Evolutionary conservation across 2,888 invertebrate species (phyloP).

Genomic region (Euclidia mi): DNA sequence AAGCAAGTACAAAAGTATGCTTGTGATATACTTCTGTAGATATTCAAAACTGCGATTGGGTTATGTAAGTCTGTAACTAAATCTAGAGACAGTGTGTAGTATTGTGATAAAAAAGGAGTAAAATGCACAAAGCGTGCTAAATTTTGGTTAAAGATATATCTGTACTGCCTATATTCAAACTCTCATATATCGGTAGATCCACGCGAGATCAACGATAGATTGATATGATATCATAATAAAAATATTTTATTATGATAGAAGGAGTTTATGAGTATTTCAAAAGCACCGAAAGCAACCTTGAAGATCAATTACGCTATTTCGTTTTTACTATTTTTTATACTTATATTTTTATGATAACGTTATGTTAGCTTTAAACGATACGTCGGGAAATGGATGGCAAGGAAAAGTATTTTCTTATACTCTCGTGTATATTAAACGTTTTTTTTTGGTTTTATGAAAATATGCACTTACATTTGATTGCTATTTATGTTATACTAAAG

Average conservation of each 20-base stretch:
- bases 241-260: constrained; percentile 56
- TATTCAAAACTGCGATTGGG: no score
- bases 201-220: constrained; percentile 45
- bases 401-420: constrained; percentile 7
- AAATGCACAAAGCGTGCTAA: no score
- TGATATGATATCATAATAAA: constrained; percentile 57
- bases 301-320: constrained; percentile 49
- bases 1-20: no score
- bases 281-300: constrained; percentile 43
- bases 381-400: constrained; percentile 7
- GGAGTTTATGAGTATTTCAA: constrained; percentile 53
- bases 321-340: constrained; percentile 31
- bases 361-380: constrained; percentile 14
- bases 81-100: no score
- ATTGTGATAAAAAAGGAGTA: no score
- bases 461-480: constrained; percentile 24
- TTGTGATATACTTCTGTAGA: no score
- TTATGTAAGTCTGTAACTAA: no score
- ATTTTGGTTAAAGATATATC: no score
- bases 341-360: constrained; percentile 26
- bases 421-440: constrained; percentile 18
- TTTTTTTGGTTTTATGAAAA: constrained; percentile 21
- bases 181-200: no score
- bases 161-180: no score
- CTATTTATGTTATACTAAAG: constrained; percentile 18